Evolutionary conservation across 1,140 invertebrate species (phyloP).

Genomic region (Cyclargus thomasi): DNA sequence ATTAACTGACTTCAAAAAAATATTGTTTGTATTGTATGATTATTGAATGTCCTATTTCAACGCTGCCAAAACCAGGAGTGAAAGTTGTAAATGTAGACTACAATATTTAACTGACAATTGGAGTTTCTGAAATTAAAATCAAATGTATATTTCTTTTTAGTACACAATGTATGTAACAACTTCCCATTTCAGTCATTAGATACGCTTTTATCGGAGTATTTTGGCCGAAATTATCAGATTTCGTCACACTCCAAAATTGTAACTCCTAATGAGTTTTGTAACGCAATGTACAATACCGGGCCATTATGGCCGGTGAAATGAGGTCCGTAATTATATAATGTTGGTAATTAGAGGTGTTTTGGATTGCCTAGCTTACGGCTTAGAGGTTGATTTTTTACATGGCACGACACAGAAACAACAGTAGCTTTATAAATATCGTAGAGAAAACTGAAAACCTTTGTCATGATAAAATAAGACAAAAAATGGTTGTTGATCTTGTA

Average conservation of each 20-base stretch:
- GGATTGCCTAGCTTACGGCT: background rate
- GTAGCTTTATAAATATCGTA: too few relatives aligned
- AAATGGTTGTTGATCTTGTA: too few relatives aligned
- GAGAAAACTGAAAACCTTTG: too few relatives aligned
- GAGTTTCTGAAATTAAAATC: background rate
- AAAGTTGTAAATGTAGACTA: too few relatives aligned
- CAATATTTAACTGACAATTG: too few relatives aligned
- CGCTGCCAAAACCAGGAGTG: too few relatives aligned
- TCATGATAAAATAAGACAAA: too few relatives aligned
- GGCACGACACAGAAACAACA: too few relatives aligned
- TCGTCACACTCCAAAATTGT: slow-evolving; percentile 65
- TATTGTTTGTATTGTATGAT: too few relatives aligned
- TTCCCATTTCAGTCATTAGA: slow-evolving; percentile 40
- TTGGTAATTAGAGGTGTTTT: background rate
- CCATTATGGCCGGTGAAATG: slow-evolving; percentile 53
- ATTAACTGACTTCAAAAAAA: too few relatives aligned
- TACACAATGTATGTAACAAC: background rate
- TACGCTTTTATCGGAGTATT: slow-evolving; percentile 50
- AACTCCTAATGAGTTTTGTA: slow-evolving; percentile 60
- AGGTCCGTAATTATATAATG: slow-evolving; percentile 17
- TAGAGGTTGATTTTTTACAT: background rate
- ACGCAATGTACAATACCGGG: slow-evolving; percentile 42
- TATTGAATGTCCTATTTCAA: too few relatives aligned
- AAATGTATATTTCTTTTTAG: background rate
- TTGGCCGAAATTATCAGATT: slow-evolving; percentile 61